A percentile compares a stretch with the other conserved stretches of the same genome.
Conservation (phyloP, 1,140 invertebrate genomes). For the Trachymyrmex septentrionalis region DNA sequence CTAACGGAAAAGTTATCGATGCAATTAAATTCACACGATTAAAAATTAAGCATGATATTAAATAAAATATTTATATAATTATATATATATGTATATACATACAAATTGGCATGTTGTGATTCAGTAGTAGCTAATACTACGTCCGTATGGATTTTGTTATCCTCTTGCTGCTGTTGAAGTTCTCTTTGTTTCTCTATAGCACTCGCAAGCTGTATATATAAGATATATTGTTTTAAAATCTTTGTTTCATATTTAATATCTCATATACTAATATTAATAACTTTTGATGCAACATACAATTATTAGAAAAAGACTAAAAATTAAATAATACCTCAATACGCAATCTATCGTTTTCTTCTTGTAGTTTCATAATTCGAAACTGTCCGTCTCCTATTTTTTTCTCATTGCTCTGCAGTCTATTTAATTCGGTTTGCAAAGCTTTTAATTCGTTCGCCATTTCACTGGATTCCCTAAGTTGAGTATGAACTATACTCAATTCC, state of each 20-base stretch:
- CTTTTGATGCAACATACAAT: constrained; percentile 20
- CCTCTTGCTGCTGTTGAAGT: constrained; percentile 83
- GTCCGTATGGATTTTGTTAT: constrained; percentile 84
- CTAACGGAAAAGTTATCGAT: background rate
- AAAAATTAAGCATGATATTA: background rate
- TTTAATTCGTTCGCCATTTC: constrained; percentile 69
- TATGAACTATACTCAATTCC: constrained; percentile 75
- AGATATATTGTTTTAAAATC: constrained; percentile 21
- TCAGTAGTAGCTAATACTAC: constrained; percentile 80
- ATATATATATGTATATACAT: constrained; percentile 38
- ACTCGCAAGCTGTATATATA: constrained; percentile 66
- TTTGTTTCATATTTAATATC: background rate
- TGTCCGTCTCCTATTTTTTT: constrained; percentile 74
- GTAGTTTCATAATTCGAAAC: constrained; percentile 78
- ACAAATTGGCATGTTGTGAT: constrained; percentile 81
- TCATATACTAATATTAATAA: constrained; percentile 1
- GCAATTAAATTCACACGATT: background rate
- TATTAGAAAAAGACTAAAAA: constrained; percentile 29
- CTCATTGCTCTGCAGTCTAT: constrained; percentile 80
- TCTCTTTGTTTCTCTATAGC: constrained; percentile 76
- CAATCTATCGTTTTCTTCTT: constrained; percentile 87
- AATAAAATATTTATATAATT: constrained; percentile 23
- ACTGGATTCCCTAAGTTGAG: constrained; percentile 69
- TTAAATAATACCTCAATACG: constrained; percentile 84
- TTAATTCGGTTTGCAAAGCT: constrained; percentile 76